Evolutionary conservation across 2,888 invertebrate species (phyloP), one percentile per base, ranked within the genome.

Genomic region (Dicranocentrus wangi): DNA sequence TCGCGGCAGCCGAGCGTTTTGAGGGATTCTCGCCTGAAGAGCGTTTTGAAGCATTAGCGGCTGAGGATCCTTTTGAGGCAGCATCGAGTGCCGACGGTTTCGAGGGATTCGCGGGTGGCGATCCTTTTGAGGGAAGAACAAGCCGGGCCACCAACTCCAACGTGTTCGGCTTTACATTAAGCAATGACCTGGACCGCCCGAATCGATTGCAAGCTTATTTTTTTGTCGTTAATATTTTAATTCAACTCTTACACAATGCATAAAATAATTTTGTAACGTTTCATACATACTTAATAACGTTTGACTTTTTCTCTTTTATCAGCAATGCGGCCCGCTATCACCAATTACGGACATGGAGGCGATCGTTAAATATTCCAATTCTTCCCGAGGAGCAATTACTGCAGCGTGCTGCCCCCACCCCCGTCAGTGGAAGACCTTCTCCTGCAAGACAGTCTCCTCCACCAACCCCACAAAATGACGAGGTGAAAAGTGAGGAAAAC

Each of bases 401-500:
- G n/a, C n/a, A n/a, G n/a, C n/a, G n/a, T n/a, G n/a, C n/a, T n/a
- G n/a, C n/a, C n/a, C n/a, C n/a, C n/a, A n/a, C n/a, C n/a, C n/a
- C n/a, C n/a, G n/a, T n/a, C n/a, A n/a, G n/a, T n/a, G 51, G 51
- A 51, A 17, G 39, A 39, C 39, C 5, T 39, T 39, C 17, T n/a
- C n/a, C 47, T 10, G 2, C 47, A 7, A 47, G 17, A 2, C n/a
- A 13, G n/a, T n/a, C 47, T 3, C 47, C 47, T 3, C 10, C 10
- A n/a, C 7, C 7, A n/a, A 47, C 7, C 3, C 7, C 7, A 17
- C 10, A 47, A n/a, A n/a, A n/a, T n/a, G n/a, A n/a, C n/a, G n/a
- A n/a, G 15, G 47, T 10, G 58, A 21, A 58, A n/a, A 17, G 23
- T 2, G 42, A 71, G 21, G 68, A 69, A 39, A 63, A 42, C n/a